phyloP scores from a whole-genome alignment of 1,140 invertebrate genomes.

The Pissodes strobi region DNA sequence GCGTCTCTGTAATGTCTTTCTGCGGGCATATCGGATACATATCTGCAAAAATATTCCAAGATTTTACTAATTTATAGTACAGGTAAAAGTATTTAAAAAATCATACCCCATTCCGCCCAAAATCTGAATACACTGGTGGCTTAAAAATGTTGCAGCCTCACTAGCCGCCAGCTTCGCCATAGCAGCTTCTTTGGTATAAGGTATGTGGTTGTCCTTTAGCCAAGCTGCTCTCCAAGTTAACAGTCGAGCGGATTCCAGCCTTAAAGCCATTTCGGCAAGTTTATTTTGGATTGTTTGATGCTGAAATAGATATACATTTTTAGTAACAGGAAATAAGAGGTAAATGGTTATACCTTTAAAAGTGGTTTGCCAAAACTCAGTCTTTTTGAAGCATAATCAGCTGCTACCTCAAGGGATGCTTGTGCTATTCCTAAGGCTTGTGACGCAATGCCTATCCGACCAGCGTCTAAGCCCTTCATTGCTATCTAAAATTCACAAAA shows the following conservation, averaged over 20 bases:
- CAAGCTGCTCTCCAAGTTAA: slow-evolving; percentile 90
- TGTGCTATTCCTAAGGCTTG: slow-evolving; percentile 92
- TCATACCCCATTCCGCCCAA: slow-evolving; percentile 54
- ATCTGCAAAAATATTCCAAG: slow-evolving; percentile 73
- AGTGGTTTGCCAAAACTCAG: slow-evolving; percentile 87
- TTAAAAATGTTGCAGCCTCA: slow-evolving; percentile 87
- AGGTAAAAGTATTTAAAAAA: too few species aligned
- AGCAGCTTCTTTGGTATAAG: slow-evolving; percentile 91
- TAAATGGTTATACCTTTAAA: slow-evolving; percentile 78
- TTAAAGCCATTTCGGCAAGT: slow-evolving; percentile 88
- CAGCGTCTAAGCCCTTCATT: slow-evolving; percentile 87
- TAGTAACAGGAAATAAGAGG: too few species aligned
- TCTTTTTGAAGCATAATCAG: slow-evolving; percentile 89
- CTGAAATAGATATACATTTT: too few species aligned
- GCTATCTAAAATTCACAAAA: slow-evolving; percentile 87
- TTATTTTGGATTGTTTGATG: slow-evolving; percentile 86
- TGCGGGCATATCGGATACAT: slow-evolving; percentile 94
- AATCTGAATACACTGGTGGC: slow-evolving; percentile 86
- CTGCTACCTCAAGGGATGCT: slow-evolving; percentile 88
- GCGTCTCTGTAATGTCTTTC: slow-evolving; percentile 92
- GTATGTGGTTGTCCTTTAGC: slow-evolving; percentile 82
- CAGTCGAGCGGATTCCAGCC: slow-evolving; percentile 80
- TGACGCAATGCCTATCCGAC: slow-evolving; percentile 87
- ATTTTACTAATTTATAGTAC: too few species aligned
- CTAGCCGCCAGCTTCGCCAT: slow-evolving; percentile 95